phyloP scores from a whole-genome alignment of 2,888 invertebrate species.

The Chrysodeixis includens region DNA sequence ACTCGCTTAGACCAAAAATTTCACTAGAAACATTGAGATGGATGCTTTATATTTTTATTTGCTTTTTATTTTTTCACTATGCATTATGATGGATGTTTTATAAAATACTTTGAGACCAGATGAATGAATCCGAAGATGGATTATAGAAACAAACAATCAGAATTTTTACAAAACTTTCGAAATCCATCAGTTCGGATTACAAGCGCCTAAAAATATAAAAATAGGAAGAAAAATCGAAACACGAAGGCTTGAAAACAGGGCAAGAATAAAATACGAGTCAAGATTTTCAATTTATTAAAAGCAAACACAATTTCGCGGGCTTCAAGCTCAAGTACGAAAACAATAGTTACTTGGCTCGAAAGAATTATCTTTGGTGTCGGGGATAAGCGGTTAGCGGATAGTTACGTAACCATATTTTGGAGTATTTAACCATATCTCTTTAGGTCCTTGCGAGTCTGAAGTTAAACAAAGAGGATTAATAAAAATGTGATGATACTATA shows the following conservation, averaged over 20 bases:
- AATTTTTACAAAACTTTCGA: constrained; percentile 47
- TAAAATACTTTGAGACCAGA: no score
- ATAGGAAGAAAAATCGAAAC: constrained; percentile 53
- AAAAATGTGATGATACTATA: background rate
- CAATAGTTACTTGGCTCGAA: constrained; percentile 67
- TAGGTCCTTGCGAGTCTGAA: no score
- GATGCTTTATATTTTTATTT: no score
- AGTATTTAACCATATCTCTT: no score
- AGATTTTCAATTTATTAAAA: constrained; percentile 82
- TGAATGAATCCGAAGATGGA: constrained; percentile 33
- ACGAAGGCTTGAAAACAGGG: constrained; percentile 53
- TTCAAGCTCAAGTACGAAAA: constrained; percentile 64
- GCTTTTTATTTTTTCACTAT: no score
- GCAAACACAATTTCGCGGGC: constrained; percentile 73
- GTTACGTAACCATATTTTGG: constrained; percentile 10
- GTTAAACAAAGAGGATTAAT: no score
- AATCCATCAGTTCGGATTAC: constrained; percentile 52
- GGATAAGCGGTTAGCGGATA: constrained; percentile 33
- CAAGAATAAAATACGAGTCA: constrained; percentile 64
- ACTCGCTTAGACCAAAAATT: no score
- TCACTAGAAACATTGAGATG: no score
- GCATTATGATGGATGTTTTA: no score
- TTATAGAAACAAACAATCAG: constrained; percentile 40
- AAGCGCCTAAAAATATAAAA: constrained; percentile 51
- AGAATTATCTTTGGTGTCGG: constrained; percentile 51